phyloP scores from a whole-genome alignment of 2,113 vertebrate genomes.

The Heterochromis multidens region DNA sequence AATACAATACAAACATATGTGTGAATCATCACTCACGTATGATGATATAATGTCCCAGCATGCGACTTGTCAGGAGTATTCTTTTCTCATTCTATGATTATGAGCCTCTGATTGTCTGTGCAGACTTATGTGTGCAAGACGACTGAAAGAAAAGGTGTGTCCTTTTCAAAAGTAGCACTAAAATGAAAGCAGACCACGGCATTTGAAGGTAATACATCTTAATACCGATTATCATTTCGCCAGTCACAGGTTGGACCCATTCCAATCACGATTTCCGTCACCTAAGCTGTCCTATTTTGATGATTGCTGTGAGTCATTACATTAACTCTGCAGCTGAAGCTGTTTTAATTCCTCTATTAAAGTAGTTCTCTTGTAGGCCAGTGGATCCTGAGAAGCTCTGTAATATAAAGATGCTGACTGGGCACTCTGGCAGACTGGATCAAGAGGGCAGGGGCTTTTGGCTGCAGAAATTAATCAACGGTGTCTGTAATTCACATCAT shows the following conservation, averaged over 20 bases:
- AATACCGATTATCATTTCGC: background rate
- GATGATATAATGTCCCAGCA: slow-evolving; percentile 13
- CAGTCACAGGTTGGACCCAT: slow-evolving; percentile 22
- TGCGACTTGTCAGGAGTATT: background rate
- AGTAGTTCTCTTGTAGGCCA: background rate
- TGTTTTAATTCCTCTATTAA: slow-evolving; percentile 39
- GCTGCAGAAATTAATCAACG: slow-evolving; percentile 22
- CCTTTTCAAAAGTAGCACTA: background rate
- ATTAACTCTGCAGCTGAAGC: slow-evolving; percentile 36
- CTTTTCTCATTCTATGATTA: slow-evolving; percentile 7
- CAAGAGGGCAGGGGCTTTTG: background rate
- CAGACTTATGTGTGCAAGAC: background rate
- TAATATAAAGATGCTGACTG: slow-evolving; percentile 35
- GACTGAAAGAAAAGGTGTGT: slow-evolving; percentile 23
- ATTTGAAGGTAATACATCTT: background rate
- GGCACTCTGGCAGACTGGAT: slow-evolving; percentile 8
- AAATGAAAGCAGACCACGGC: background rate
- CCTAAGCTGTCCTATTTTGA: background rate
- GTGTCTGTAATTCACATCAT: slow-evolving; percentile 7
- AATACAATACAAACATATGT: slow-evolving; percentile 47
- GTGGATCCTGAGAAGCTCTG: slow-evolving; percentile 27
- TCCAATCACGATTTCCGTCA: slow-evolving; percentile 6
- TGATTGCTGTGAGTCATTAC: slow-evolving; percentile 53
- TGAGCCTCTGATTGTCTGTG: background rate
- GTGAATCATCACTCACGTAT: slow-evolving; percentile 42